A percentile compares a stretch with the other conserved stretches of the same genome.
phyloP scores from a whole-genome alignment of 1,140 invertebrate genomes.

The Trichonephila clavipes region DNA sequence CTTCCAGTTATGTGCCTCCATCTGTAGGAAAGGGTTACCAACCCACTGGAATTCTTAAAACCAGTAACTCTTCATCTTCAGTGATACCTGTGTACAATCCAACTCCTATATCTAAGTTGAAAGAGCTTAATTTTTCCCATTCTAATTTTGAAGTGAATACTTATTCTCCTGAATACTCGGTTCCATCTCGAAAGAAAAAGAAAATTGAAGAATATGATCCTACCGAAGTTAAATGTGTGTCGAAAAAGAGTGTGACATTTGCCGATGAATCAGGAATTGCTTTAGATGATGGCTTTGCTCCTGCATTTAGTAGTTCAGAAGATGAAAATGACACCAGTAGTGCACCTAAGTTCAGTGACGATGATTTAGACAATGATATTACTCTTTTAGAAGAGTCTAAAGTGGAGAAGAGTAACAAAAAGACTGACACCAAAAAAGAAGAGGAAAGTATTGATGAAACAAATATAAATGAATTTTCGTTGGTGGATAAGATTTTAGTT shows the following conservation, averaged over 20 bases:
- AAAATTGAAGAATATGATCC: slow-evolving; percentile 64
- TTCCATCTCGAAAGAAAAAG: slow-evolving; percentile 47
- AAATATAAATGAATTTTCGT: slow-evolving; percentile 80
- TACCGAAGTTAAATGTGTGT: slow-evolving; percentile 71
- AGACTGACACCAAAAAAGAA: neutral
- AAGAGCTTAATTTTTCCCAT: slow-evolving; percentile 80
- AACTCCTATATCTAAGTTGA: slow-evolving; percentile 84
- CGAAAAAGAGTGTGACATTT: slow-evolving; percentile 52
- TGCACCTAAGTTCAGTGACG: slow-evolving; percentile 68
- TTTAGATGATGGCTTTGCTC: slow-evolving; percentile 43
- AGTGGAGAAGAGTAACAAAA: neutral
- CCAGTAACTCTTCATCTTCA: neutral
- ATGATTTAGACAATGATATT: slow-evolving; percentile 57
- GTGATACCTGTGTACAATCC: slow-evolving; percentile 83
- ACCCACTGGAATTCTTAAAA: slow-evolving; percentile 34
- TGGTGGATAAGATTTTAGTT: slow-evolving; percentile 80
- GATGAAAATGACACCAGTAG: slow-evolving; percentile 29
- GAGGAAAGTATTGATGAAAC: slow-evolving; percentile 39
- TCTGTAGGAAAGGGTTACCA: slow-evolving; percentile 74
- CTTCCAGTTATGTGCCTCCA: slow-evolving; percentile 79
- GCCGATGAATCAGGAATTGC: slow-evolving; percentile 77
- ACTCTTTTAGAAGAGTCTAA: neutral
- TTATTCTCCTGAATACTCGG: slow-evolving; percentile 5
- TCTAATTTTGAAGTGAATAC: neutral
- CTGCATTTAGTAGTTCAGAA: slow-evolving; percentile 77